These are phyloP conservation scores for Hydropsyche tenuis DNA, from an alignment of 1,140 invertebrate genomes.

Conservation along the genomic window DNA sequence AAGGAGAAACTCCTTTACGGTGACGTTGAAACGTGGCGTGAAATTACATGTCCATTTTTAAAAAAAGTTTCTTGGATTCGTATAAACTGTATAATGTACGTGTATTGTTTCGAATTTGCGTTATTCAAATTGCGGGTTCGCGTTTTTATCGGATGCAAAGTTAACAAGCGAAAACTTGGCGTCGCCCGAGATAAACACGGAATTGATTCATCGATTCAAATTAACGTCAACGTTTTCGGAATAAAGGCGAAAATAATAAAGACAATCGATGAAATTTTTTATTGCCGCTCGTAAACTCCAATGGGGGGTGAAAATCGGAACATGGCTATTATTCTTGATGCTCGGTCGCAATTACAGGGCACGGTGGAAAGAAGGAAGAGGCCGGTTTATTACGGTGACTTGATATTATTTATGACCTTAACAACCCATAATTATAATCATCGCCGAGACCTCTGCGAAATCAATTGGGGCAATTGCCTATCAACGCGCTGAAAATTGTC, in stretches of 20 bases:
- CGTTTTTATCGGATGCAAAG: no score
- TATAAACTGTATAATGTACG: no score
- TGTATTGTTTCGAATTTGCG: no score
- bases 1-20: not conserved
- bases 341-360: slow-evolving; percentile 20
- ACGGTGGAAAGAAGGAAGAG: slow-evolving; percentile 25
- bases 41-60: not conserved
- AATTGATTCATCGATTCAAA: slow-evolving; percentile 10
- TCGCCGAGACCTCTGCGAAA: slow-evolving; percentile 11
- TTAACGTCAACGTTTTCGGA: not conserved
- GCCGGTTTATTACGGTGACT: slow-evolving; percentile 4
- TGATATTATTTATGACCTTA: slow-evolving; percentile 32
- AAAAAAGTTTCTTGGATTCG: not conserved
- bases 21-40: not conserved
- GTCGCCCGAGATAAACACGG: not conserved
- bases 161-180: not conserved
- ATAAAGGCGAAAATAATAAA: slow-evolving; percentile 16
- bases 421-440: slow-evolving; percentile 38
- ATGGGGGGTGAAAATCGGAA: slow-evolving; percentile 37
- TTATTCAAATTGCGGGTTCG: no score
- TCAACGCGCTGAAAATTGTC: slow-evolving; percentile 28
- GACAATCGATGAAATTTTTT: slow-evolving; percentile 30
- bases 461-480: slow-evolving; percentile 28
- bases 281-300: slow-evolving; percentile 23
- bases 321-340: slow-evolving; percentile 33